phyloP scores from a whole-genome alignment of 2,113 vertebrate species.

The Eolophus roseicapilla region DNA sequence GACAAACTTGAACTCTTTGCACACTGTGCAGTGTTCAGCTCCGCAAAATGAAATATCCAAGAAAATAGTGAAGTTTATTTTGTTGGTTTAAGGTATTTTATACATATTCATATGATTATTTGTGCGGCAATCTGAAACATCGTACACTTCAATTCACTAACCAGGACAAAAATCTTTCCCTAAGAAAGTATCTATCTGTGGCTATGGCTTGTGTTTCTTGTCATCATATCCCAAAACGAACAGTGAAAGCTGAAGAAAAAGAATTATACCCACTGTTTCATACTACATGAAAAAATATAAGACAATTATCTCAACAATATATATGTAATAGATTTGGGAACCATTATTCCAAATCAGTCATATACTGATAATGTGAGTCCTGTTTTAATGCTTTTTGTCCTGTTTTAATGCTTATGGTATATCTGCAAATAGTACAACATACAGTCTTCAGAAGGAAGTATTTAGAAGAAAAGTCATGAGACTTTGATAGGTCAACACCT shows the following conservation, averaged over 20 bases:
- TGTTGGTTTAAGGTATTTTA: neutral
- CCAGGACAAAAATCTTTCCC: neutral
- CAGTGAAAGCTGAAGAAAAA: neutral
- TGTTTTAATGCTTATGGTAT: neutral
- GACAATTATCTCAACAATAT: neutral
- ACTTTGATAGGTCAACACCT: neutral
- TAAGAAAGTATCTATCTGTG: neutral
- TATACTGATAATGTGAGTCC: neutral
- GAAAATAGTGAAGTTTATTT: neutral
- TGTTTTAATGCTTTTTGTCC: neutral
- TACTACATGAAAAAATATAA: neutral
- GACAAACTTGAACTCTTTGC: neutral
- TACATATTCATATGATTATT: neutral
- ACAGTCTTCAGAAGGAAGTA: neutral
- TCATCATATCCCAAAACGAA: neutral
- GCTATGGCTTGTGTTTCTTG: neutral
- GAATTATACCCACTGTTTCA: neutral
- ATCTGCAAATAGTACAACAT: neutral
- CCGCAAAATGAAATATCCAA: neutral
- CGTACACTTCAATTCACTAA: neutral
- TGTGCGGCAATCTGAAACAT: neutral
- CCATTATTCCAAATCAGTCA: accelerated
- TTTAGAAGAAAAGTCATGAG: neutral
- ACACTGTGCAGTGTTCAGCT: neutral
- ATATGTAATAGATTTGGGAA: neutral